phyloP scores from a whole-genome alignment of 2,888 invertebrate genomes.

The Chrysina gloriosa region DNA sequence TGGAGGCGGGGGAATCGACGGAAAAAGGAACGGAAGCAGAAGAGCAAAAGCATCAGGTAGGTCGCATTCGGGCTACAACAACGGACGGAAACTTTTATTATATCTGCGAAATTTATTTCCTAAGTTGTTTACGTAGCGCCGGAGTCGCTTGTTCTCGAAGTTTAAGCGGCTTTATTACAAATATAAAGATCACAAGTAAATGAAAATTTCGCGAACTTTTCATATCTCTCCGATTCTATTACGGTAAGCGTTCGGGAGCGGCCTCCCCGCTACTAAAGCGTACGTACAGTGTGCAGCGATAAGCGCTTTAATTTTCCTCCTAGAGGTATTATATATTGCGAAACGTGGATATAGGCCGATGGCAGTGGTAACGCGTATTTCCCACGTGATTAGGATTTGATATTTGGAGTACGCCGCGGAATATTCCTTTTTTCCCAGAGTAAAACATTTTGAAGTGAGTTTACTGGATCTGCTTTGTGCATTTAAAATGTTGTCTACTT shows the following conservation, averaged over 20 bases:
- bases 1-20: too few species aligned
- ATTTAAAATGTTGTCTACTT: too few species aligned
- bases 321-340: too few species aligned
- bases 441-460: too few species aligned
- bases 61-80: slow-evolving; percentile 20
- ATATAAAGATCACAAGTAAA: slow-evolving; percentile 45
- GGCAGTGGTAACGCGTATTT: too few species aligned
- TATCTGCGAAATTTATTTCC: slow-evolving; percentile 36
- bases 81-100: slow-evolving; percentile 38
- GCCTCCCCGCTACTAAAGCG: not conserved
- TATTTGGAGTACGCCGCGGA: too few species aligned
- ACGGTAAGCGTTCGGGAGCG: slow-evolving; percentile 14
- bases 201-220: slow-evolving; percentile 42
- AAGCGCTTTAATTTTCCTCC: too few species aligned
- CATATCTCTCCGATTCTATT: slow-evolving; percentile 32
- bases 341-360: too few species aligned
- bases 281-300: too few species aligned
- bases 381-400: too few species aligned
- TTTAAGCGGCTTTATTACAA: slow-evolving; percentile 47
- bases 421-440: too few species aligned
- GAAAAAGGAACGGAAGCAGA: not conserved
- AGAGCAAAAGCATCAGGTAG: slow-evolving; percentile 24
- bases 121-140: slow-evolving; percentile 34
- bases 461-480: too few species aligned
- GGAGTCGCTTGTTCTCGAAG: slow-evolving; percentile 44